Conservation (phyloP, 1,140 invertebrate genomes). For the Zophobas atratus region DNA sequence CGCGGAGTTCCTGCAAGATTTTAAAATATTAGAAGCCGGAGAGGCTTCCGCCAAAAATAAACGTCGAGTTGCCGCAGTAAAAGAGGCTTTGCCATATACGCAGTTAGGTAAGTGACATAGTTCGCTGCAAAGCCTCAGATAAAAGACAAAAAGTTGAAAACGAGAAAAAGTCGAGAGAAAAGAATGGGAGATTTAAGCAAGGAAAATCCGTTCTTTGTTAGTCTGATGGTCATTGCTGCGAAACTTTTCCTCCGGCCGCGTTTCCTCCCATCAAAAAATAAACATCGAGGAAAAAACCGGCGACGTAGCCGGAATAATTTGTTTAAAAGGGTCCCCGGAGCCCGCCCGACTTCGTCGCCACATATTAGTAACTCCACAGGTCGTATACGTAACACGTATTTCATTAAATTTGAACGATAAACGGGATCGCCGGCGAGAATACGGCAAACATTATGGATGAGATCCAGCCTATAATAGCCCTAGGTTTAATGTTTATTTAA, state of each 20-base stretch:
- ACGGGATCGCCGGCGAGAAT: slow-evolving; percentile 33
- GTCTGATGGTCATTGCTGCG: slow-evolving; percentile 23
- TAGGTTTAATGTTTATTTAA: slow-evolving; percentile 43
- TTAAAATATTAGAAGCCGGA: slow-evolving; percentile 48
- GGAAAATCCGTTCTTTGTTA: slow-evolving; percentile 34
- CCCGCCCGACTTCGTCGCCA: slow-evolving; percentile 15
- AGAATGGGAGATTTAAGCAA: slow-evolving; percentile 31
- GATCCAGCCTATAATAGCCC: slow-evolving; percentile 27
- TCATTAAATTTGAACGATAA: slow-evolving; percentile 43
- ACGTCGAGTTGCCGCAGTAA: slow-evolving; percentile 34
- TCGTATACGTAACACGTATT: slow-evolving; percentile 41
- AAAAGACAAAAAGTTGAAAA: slow-evolving; percentile 38
- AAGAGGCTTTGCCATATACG: slow-evolving; percentile 21
- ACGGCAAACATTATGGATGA: slow-evolving; percentile 38
- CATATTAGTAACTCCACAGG: slow-evolving; percentile 42
- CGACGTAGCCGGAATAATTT: slow-evolving; percentile 21
- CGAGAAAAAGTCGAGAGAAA: slow-evolving; percentile 21
- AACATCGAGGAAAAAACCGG: slow-evolving; percentile 27
- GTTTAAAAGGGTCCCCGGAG: slow-evolving; percentile 31
- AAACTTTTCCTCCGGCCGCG: slow-evolving; percentile 9
- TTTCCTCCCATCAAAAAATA: slow-evolving; percentile 20
- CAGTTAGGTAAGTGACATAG: slow-evolving; percentile 18
- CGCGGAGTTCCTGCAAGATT: slow-evolving; percentile 35
- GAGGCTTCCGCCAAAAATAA: slow-evolving; percentile 21
- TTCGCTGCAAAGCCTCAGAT: slow-evolving; percentile 24